phyloP scores from a whole-genome alignment of 2,888 invertebrate species.

The Sycophila texana region DNA sequence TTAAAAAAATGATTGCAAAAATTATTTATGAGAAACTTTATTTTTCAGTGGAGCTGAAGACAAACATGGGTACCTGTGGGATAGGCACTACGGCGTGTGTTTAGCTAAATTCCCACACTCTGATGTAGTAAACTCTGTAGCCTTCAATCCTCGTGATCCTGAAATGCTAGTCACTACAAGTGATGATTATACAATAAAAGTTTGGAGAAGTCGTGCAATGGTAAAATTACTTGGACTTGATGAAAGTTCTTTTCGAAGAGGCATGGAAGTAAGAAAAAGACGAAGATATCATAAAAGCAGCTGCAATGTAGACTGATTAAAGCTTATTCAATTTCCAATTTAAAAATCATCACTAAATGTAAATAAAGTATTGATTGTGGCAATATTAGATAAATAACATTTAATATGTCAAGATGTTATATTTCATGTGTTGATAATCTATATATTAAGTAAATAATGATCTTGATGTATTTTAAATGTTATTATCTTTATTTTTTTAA shows the following conservation, averaged over 20 bases:
- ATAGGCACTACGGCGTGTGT: constrained; percentile 88
- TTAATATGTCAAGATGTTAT: constrained; percentile 34
- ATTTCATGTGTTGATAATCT: constrained; percentile 14
- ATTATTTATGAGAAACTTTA: constrained; percentile 1
- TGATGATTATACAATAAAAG: constrained; percentile 87
- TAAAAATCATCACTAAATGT: constrained; percentile 60
- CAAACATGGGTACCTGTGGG: constrained; percentile 89
- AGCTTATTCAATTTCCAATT: constrained; percentile 72
- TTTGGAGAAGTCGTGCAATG: constrained; percentile 78
- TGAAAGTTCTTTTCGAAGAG: constrained; percentile 73
- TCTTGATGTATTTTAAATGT: constrained; percentile 43
- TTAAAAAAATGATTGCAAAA: constrained; percentile 26
- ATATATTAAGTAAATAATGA: constrained; percentile 12
- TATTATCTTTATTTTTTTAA: constrained; percentile 36
- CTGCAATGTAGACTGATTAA: constrained; percentile 72
- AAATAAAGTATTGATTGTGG: constrained; percentile 37
- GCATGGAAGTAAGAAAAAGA: constrained; percentile 75
- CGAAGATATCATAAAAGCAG: constrained; percentile 68
- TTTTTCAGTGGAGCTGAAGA: constrained; percentile 87
- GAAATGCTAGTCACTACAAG: constrained; percentile 90
- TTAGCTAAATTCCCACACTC: constrained; percentile 85
- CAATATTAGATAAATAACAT: constrained; percentile 19
- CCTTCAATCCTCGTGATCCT: constrained; percentile 88
- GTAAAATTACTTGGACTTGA: constrained; percentile 75
- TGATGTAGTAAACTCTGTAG: constrained; percentile 90